Conservation (phyloP, 2,113 vertebrate species). For the Centropus bengalensis region DNA sequence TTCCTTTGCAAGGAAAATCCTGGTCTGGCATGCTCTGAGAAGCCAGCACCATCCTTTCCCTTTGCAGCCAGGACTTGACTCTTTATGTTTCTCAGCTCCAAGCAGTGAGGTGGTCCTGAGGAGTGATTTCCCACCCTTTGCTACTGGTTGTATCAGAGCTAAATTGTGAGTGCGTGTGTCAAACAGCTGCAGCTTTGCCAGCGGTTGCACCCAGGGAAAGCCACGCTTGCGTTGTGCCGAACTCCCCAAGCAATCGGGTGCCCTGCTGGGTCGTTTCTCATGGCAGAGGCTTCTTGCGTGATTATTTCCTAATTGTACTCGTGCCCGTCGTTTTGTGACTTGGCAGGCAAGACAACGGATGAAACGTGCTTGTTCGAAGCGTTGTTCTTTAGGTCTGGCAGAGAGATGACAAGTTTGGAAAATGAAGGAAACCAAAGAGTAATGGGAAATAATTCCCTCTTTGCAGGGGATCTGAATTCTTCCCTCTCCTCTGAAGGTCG, state of each 20-base stretch:
- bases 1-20: background rate
- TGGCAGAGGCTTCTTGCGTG: background rate
- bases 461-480: background rate
- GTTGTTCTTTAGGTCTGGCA: background rate
- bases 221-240: rapidly evolving
- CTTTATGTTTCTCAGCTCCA: background rate
- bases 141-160: background rate
- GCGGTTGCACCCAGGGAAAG: background rate
- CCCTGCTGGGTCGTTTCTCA: background rate
- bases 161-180: background rate
- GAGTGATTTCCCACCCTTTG: background rate
- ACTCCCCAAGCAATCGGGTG: background rate
- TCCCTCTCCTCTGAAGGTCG: background rate
- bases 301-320: background rate
- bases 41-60: background rate
- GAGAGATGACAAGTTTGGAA: background rate
- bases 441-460: background rate
- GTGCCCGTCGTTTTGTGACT: background rate
- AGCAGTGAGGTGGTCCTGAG: background rate
- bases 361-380: background rate
- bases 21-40: background rate
- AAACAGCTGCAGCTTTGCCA: background rate
- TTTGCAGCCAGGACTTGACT: background rate
- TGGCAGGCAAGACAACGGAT: background rate
- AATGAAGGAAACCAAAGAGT: too few relatives aligned